phyloP scores from a whole-genome alignment of 1,140 invertebrate genomes.

The Ganaspis sp. region DNA sequence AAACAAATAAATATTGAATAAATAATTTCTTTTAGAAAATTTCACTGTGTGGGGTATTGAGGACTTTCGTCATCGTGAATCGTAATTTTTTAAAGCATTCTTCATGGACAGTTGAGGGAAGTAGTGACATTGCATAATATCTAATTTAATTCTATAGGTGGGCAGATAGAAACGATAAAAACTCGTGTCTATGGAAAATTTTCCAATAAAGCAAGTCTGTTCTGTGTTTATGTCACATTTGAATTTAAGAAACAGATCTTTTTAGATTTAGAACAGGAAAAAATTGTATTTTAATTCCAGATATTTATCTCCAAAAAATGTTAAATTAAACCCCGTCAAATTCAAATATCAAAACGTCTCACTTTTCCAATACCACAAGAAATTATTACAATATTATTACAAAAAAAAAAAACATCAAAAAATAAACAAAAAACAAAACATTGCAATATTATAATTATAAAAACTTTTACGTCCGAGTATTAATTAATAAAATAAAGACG shows the following conservation, averaged over 20 bases:
- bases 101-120: slow-evolving; percentile 24
- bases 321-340: too few species aligned
- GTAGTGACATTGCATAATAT: slow-evolving; percentile 10
- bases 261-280: not conserved
- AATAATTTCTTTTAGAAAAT: too few species aligned
- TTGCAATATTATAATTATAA: too few species aligned
- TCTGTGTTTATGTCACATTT: not conserved
- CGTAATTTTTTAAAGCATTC: slow-evolving; percentile 14
- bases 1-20: too few species aligned
- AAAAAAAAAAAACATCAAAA: too few species aligned
- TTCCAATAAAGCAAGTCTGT: slow-evolving; percentile 4
- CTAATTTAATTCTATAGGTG: slow-evolving; percentile 22
- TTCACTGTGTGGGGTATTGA: not conserved
- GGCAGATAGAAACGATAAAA: slow-evolving; percentile 18
- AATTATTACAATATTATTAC: too few species aligned
- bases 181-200: slow-evolving; percentile 17
- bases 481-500: too few species aligned
- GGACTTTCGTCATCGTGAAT: slow-evolving; percentile 14
- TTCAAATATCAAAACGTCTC: too few species aligned
- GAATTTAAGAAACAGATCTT: slow-evolving; percentile 4
- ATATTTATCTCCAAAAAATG: too few species aligned
- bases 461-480: too few species aligned
- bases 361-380: too few species aligned
- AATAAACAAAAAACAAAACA: too few species aligned
- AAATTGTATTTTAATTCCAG: not conserved